phyloP scores from a whole-genome alignment of 1,140 invertebrate species.

The Scaptomyza hsui region DNA sequence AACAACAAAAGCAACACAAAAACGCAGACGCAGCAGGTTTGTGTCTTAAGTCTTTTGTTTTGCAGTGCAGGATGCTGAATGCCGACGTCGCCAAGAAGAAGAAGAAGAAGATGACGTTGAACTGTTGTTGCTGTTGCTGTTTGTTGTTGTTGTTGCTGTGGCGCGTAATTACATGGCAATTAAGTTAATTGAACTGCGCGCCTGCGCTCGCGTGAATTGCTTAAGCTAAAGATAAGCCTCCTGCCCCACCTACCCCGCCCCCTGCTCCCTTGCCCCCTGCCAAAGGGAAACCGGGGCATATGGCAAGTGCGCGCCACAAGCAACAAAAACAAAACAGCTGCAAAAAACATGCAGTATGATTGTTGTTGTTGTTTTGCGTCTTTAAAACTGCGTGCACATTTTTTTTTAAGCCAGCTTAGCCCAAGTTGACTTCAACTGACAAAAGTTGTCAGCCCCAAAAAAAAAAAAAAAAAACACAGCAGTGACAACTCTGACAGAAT shows the following conservation, averaged over 20 bases:
- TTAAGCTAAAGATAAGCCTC: slow-evolving; percentile 28
- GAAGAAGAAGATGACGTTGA: slow-evolving; percentile 48
- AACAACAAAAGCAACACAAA: slow-evolving; percentile 3
- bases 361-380: neutral
- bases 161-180: slow-evolving; percentile 83
- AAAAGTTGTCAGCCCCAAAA: too few relatives aligned
- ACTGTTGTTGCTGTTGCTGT: slow-evolving; percentile 29
- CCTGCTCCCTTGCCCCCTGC: neutral
- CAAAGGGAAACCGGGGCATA: neutral
- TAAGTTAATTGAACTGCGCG: slow-evolving; percentile 83
- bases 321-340: slow-evolving; percentile 2
- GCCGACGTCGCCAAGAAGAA: slow-evolving; percentile 27
- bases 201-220: slow-evolving; percentile 73
- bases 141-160: slow-evolving; percentile 6
- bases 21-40: slow-evolving; percentile 59
- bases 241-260: neutral
- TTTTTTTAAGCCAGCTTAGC: slow-evolving; percentile 14
- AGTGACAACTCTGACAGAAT: too few relatives aligned
- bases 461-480: too few relatives aligned
- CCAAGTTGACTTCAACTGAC: too few relatives aligned
- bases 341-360: neutral
- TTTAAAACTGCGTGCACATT: slow-evolving; percentile 14
- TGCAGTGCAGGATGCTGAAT: slow-evolving; percentile 62
- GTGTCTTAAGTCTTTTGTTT: slow-evolving; percentile 79
- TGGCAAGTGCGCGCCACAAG: slow-evolving; percentile 17